Evolutionary conservation across 2,888 invertebrate species (phyloP).

Genomic region (Lasioglossum marginatum): DNA sequence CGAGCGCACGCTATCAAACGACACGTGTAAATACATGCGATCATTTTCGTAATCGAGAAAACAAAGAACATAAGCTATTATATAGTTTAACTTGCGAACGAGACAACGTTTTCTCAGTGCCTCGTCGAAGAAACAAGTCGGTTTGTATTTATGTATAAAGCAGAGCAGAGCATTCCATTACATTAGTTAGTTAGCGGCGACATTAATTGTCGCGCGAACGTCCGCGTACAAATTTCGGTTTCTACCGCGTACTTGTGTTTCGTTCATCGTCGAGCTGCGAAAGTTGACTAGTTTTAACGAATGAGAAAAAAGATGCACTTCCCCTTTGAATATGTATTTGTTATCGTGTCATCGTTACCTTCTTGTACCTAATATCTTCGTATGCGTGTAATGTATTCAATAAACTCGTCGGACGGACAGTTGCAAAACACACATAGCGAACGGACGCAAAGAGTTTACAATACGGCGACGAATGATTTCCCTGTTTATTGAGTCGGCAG

Average conservation of each 20-base stretch:
- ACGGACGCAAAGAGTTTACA: not conserved
- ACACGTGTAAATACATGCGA: slow-evolving; percentile 7
- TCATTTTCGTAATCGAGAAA: not conserved
- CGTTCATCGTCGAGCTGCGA: slow-evolving; percentile 14
- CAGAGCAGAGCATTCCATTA: slow-evolving; percentile 72
- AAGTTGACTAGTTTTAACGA: slow-evolving; percentile 19
- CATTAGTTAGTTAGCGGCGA: slow-evolving; percentile 47
- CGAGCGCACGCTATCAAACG: slow-evolving; percentile 19
- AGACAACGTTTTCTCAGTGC: not conserved
- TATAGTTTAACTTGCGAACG: not conserved
- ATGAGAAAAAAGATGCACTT: slow-evolving; percentile 5
- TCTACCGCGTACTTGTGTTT: slow-evolving; percentile 19
- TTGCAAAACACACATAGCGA: not conserved
- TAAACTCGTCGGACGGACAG: not conserved
- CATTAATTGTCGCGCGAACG: slow-evolving; percentile 35
- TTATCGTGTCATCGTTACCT: slow-evolving; percentile 64
- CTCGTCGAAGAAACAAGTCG: slow-evolving; percentile 49
- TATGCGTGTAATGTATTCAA: slow-evolving; percentile 5
- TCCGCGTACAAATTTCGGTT: slow-evolving; percentile 51
- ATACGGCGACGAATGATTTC: slow-evolving; percentile 1
- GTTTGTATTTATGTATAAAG: slow-evolving; percentile 73
- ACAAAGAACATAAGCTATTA: not conserved
- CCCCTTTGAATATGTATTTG: slow-evolving; percentile 24
- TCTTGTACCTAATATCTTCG: slow-evolving; percentile 65
- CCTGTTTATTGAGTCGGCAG: slow-evolving; percentile 34